Percentiles rank a stretch among this genome's conserved stretches.
phyloP scores from a whole-genome alignment of 2,888 invertebrate genomes.

The Rhyacophila evoluta region DNA sequence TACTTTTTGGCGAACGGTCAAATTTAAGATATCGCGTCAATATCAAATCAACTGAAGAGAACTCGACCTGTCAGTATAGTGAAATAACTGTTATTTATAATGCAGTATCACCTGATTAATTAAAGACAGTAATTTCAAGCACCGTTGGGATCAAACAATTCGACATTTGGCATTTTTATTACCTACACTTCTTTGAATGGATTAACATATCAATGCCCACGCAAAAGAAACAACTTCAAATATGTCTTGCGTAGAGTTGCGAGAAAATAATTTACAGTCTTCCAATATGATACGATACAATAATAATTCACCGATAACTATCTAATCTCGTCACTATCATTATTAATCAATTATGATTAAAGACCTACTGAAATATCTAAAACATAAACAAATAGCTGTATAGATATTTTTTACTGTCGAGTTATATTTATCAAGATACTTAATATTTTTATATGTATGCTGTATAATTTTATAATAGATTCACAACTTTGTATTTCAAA shows the following conservation, averaged over 20 bases:
- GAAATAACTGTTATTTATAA: background rate
- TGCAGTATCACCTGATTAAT: background rate
- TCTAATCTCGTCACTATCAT: too few species aligned
- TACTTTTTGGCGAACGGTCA: too few species aligned
- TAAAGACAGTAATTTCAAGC: background rate
- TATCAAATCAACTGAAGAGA: background rate
- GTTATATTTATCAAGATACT: background rate
- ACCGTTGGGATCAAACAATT: background rate
- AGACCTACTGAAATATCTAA: too few species aligned
- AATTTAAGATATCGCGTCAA: background rate
- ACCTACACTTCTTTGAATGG: background rate
- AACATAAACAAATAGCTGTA: too few species aligned
- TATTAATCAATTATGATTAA: too few species aligned
- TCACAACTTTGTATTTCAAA: background rate
- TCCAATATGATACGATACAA: too few species aligned
- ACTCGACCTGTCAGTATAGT: background rate
- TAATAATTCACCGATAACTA: too few species aligned
- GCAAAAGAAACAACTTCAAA: background rate
- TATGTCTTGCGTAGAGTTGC: background rate
- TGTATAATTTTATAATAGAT: background rate
- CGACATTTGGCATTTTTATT: conserved; percentile 11
- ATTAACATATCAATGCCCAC: background rate
- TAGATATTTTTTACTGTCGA: background rate
- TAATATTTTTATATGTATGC: background rate
- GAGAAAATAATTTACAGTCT: too few species aligned